phyloP scores from a whole-genome alignment of 1,140 invertebrate genomes.

The Meloidogyne exigua region DNA sequence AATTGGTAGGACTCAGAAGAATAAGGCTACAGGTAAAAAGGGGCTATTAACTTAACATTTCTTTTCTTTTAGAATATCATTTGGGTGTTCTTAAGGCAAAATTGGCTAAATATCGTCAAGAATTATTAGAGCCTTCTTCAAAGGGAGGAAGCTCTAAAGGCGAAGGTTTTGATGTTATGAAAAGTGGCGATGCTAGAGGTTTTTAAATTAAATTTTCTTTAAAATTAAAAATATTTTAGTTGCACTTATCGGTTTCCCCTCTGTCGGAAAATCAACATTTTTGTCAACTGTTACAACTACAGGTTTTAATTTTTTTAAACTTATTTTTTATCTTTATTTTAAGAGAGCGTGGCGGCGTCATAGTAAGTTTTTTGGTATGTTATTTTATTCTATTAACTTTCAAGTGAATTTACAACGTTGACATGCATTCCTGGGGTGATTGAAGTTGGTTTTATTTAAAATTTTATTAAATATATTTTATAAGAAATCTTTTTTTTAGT shows the following conservation, averaged over 20 bases:
- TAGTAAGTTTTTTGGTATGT: constrained; percentile 68
- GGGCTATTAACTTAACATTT: not conserved
- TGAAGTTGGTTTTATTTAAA: constrained; percentile 22
- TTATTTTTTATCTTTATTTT: constrained; percentile 55
- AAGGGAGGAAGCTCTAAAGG: constrained; percentile 87
- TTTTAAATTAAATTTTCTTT: constrained; percentile 67
- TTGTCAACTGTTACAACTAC: constrained; percentile 88
- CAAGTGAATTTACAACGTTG: constrained; percentile 88
- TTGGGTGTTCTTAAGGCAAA: constrained; percentile 96
- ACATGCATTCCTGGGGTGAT: constrained; percentile 91
- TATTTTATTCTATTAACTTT: not conserved
- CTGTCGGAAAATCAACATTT: constrained; percentile 74
- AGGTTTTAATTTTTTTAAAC: constrained; percentile 57
- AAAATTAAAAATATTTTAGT: constrained; percentile 28
- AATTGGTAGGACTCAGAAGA: constrained; percentile 97
- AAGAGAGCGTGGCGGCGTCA: constrained; percentile 81
- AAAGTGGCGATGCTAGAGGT: constrained; percentile 97
- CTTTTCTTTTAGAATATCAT: constrained; percentile 73
- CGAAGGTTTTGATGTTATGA: constrained; percentile 98
- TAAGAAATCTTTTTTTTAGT: not conserved
- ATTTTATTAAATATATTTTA: too few relatives aligned
- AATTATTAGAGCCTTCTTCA: constrained; percentile 85
- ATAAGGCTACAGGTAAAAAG: constrained; percentile 80
- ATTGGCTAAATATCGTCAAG: constrained; percentile 91
- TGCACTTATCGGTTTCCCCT: constrained; percentile 68